These are phyloP conservation scores for Eupithecia abbreviata DNA, from an alignment of 2,888 invertebrate species.

Conservation along the genomic window DNA sequence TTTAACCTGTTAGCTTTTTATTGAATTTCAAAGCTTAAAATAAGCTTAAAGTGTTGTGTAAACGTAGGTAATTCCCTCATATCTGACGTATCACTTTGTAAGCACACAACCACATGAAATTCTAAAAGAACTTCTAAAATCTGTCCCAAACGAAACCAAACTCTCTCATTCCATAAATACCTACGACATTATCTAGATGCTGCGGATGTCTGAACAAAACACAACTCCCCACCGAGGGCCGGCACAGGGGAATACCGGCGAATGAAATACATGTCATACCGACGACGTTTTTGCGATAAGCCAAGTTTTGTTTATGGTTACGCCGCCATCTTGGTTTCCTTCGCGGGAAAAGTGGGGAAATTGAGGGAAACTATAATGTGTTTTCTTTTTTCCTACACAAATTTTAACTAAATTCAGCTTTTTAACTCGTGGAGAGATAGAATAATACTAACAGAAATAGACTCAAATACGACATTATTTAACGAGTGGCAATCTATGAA, in stretches of 20 bases:
- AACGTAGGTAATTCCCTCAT: neutral
- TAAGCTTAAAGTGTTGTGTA: neutral
- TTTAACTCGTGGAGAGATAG: neutral
- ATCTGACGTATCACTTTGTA: neutral
- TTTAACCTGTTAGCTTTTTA: neutral
- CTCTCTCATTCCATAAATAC: slow-evolving; percentile 33
- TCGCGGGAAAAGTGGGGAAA: slow-evolving; percentile 41
- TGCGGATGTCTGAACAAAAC: slow-evolving; percentile 56
- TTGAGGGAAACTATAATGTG: slow-evolving; percentile 21
- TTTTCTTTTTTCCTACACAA: neutral
- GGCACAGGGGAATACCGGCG: slow-evolving; percentile 60
- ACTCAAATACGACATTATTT: neutral
- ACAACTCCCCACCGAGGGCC: slow-evolving; percentile 48
- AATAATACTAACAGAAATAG: too few species aligned
- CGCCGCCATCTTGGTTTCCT: slow-evolving; percentile 63
- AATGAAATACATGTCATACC: slow-evolving; percentile 68
- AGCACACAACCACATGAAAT: neutral
- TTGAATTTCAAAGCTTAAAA: neutral
- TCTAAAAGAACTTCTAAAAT: neutral
- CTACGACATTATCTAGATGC: slow-evolving; percentile 53
- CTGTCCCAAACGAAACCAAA: neutral
- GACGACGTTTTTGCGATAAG: slow-evolving; percentile 73
- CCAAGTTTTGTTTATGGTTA: slow-evolving; percentile 69
- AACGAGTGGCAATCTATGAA: neutral
- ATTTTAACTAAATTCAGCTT: neutral